These are phyloP conservation scores for Coelinius sp. DNA, from an alignment of 2,888 invertebrate species.

Conservation along the genomic window DNA sequence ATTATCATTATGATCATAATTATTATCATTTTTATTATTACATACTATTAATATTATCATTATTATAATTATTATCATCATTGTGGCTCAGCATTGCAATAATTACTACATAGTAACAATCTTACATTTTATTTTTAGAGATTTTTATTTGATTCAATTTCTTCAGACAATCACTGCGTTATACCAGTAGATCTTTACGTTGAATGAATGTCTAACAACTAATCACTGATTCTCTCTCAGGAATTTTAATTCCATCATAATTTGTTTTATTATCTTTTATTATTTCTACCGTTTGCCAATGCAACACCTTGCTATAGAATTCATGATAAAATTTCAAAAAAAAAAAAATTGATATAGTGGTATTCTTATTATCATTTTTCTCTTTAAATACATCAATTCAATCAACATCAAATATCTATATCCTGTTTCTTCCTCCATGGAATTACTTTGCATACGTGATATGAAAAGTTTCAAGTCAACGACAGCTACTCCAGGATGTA, in stretches of 20 bases:
- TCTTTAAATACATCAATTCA: slow-evolving; percentile 17
- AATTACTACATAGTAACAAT: slow-evolving; percentile 21
- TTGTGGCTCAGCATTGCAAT: background rate
- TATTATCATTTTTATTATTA: background rate
- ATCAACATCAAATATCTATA: slow-evolving; percentile 9
- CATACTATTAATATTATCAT: background rate
- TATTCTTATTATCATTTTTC: slow-evolving; percentile 20
- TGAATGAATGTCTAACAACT: slow-evolving; percentile 30
- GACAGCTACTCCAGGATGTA: slow-evolving; percentile 4
- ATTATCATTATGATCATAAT: slow-evolving; percentile 12
- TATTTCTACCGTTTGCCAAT: slow-evolving; percentile 22
- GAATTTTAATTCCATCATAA: slow-evolving; percentile 2
- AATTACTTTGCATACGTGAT: background rate
- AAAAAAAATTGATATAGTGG: slow-evolving; percentile 8
- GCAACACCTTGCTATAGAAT: slow-evolving; percentile 15
- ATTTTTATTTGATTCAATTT: slow-evolving; percentile 8
- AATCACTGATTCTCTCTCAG: slow-evolving; percentile 5
- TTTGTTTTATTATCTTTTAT: slow-evolving; percentile 12
- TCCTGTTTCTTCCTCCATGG: background rate
- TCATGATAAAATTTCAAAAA: background rate
- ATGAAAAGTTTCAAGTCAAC: slow-evolving; percentile 1
- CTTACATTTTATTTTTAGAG: background rate
- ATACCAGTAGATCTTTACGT: slow-evolving; percentile 1
- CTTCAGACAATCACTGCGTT: slow-evolving; percentile 26
- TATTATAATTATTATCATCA: background rate